Evolutionary conservation across 2,888 invertebrate species (phyloP), one percentile per base, ranked within the genome.

Genomic region (Drosophila atripex): DNA sequence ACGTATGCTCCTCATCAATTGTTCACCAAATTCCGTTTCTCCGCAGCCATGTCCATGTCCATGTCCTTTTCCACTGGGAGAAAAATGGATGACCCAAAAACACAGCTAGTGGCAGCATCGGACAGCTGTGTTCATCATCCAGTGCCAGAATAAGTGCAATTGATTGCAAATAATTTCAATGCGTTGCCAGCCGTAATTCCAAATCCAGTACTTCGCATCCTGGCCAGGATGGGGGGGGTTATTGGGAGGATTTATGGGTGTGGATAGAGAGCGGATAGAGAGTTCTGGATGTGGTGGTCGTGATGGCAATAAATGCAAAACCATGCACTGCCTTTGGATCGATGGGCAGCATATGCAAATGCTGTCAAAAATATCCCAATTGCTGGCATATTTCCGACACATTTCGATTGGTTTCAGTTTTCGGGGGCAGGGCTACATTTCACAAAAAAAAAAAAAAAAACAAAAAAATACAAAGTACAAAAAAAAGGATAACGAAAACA

Each of bases 341-440:
- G 54, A 51, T 49, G 51, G 38, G 71, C 54, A 68, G 57, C 60
- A 74, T 71, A 56, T 74, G 77, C 57, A 80, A 78, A 75, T 63
- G 51, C 61, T 77, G 80, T 80, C 80, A 69, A 59, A 52, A 59
- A 23, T 45, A 71, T 66, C 63, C 14, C 25, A 45, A 70, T 47
- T 55, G 35, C 70, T 58, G 73, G 64, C 64, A 72, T 45, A 66
- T 58, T 78, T 68, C 58, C 59, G 46, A 71, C 63, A 64, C 57
- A 63, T 54, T 70, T 69, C 56, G 43, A 25, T 50, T 46, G 39
- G 51, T 47, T 68, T 61, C 21, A 25, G 21, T 21, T 54, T 49
- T 38, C 2, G 23, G 23, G 39, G 32, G 11, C 45, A 28, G 38
- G 35, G 7, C 6, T n/a, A n/a, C 35, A 35, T n/a, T 35, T 35